phyloP scores from a whole-genome alignment of 2,888 invertebrate genomes.

The Psylliodes chrysocephalus region DNA sequence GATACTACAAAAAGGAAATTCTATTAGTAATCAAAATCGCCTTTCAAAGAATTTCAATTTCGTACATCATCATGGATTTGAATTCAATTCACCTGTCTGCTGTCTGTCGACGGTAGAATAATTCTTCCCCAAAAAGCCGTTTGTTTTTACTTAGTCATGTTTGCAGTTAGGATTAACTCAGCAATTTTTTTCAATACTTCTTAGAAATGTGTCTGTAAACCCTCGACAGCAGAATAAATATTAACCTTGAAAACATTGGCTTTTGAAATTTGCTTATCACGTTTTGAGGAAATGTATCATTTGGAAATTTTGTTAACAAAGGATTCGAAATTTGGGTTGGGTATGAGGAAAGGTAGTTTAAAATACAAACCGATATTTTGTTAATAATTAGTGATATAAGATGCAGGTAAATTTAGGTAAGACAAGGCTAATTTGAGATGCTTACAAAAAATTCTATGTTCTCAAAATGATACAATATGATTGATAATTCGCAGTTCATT shows the following conservation, averaged over 20 bases:
- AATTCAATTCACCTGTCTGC: slow-evolving; percentile 10
- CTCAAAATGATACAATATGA: no score
- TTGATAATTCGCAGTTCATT: no score
- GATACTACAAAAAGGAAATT: not conserved
- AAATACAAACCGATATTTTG: not conserved
- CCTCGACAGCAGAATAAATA: slow-evolving; percentile 1
- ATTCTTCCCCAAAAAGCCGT: not conserved
- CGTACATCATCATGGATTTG: not conserved
- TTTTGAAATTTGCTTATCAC: slow-evolving; percentile 1
- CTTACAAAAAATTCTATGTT: no score
- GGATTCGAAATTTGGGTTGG: not conserved
- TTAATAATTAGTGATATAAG: not conserved
- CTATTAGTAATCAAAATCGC: not conserved
- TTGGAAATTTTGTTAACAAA: not conserved
- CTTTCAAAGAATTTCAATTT: not conserved
- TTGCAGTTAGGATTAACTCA: slow-evolving; percentile 23
- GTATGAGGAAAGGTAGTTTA: not conserved
- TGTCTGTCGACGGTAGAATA: not conserved
- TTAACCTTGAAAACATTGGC: slow-evolving; percentile 3
- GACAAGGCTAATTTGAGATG: no score
- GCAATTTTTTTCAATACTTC: slow-evolving; percentile 10
- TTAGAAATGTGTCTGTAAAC: slow-evolving; percentile 14
- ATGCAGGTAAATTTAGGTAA: not conserved
- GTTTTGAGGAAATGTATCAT: not conserved
- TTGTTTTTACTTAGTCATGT: slow-evolving; percentile 27